Conservation (phyloP, 2,797 vertebrate species). For the Cossypha dichroa region DNA sequence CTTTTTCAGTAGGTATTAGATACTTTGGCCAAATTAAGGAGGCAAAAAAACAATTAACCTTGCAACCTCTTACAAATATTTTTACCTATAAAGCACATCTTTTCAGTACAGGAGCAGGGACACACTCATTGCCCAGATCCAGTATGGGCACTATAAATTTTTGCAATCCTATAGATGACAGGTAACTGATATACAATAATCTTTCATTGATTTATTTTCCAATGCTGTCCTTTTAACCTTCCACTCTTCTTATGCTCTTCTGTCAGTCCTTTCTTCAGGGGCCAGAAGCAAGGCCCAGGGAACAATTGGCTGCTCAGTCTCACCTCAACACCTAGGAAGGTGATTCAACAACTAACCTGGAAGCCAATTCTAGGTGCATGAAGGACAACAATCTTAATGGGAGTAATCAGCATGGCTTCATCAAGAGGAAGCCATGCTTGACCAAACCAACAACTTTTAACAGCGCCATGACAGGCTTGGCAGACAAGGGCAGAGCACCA, state of each 20-base stretch:
- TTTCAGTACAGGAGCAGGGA: not conserved
- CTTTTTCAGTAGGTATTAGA: not conserved
- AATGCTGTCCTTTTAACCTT: not conserved
- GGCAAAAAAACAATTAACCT: not conserved
- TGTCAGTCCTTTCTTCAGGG: not conserved
- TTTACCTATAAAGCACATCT: not conserved
- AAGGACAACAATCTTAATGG: not conserved
- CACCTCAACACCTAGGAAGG: not conserved
- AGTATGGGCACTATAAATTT: not conserved
- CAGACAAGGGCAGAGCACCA: not conserved
- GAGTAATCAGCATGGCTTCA: not conserved
- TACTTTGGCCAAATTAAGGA: not conserved
- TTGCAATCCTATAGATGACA: not conserved
- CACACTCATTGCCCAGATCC: not conserved
- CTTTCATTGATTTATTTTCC: not conserved
- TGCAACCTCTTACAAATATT: not conserved
- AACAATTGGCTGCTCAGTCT: not conserved
- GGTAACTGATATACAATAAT: not conserved
- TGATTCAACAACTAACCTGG: not conserved
- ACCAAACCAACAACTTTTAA: not conserved
- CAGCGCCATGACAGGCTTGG: not conserved
- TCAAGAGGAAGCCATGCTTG: not conserved
- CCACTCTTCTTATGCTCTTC: not conserved
- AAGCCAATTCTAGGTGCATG: not conserved
- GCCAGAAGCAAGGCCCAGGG: not conserved